Percentiles rank a stretch among this genome's conserved stretches.
Evolutionary conservation across 2,888 invertebrate genomes (phyloP).

Genomic region (Cistogaster globosa): DNA sequence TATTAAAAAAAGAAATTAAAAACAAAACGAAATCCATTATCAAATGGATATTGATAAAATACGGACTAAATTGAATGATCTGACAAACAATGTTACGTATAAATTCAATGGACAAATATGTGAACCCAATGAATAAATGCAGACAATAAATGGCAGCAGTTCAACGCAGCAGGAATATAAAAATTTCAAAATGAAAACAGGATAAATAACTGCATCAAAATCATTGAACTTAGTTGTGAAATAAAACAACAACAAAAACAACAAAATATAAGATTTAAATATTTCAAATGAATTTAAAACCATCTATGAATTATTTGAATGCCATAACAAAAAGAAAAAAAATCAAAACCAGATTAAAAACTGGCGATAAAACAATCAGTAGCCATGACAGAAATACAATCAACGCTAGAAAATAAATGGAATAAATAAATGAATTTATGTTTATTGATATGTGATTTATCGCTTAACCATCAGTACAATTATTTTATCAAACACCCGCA

Average conservation of each 20-base stretch:
- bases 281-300: constrained; percentile 42
- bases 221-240: constrained; percentile 44
- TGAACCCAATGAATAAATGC: constrained; percentile 19
- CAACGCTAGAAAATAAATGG: constrained; percentile 10
- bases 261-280: constrained; percentile 27
- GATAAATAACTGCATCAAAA: constrained; percentile 17
- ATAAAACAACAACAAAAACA: constrained; percentile 1
- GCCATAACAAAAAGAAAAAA: constrained; percentile 12
- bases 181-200: background rate
- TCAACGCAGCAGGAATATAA: constrained; percentile 4
- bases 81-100: constrained; percentile 8
- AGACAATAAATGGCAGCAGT: constrained; percentile 5
- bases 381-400: constrained; percentile 41
- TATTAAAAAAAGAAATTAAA: background rate
- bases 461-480: constrained; percentile 10
- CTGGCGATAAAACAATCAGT: constrained; percentile 35
- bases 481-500: constrained; percentile 1
- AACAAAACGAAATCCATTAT: constrained; percentile 22
- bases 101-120: constrained; percentile 25
- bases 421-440: background rate
- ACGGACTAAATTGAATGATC: constrained; percentile 25
- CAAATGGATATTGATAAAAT: constrained; percentile 24
- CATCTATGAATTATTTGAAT: constrained; percentile 60
- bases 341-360: constrained; percentile 9
- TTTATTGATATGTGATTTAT: constrained; percentile 22